Evolutionary conservation across 2,888 invertebrate species (phyloP).

Genomic region (Agrotis clavis): DNA sequence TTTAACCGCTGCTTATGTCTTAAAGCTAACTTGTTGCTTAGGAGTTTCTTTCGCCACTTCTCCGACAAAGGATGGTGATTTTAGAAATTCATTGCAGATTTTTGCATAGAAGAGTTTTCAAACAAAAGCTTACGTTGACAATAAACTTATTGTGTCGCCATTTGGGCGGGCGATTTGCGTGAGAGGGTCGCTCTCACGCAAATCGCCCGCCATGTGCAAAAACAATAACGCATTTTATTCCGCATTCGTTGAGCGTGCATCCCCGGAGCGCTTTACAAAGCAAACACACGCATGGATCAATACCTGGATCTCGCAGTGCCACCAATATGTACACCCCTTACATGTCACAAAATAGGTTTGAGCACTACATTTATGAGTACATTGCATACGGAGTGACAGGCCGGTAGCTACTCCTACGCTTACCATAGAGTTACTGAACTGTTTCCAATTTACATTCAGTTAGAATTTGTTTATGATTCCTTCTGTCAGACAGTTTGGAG

Average conservation of each 20-base stretch:
- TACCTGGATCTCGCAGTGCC: background rate
- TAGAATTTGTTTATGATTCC: conserved; percentile 16
- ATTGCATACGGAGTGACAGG: conserved; percentile 53
- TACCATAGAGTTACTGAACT: conserved; percentile 44
- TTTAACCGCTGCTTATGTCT: background rate
- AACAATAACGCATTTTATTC: background rate
- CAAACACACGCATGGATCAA: conserved; percentile 3
- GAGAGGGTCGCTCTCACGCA: background rate
- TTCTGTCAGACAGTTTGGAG: conserved; percentile 4
- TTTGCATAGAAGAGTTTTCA: background rate
- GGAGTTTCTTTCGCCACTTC: background rate
- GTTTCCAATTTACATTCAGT: conserved; percentile 38
- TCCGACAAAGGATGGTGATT: background rate
- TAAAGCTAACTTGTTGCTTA: background rate
- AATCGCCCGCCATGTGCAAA: conserved; percentile 5
- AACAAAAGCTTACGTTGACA: conserved; percentile 15
- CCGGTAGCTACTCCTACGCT: conserved; percentile 56
- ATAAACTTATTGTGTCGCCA: background rate
- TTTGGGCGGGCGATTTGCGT: no score
- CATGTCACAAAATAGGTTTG: conserved; percentile 32
- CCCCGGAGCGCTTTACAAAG: conserved; percentile 16
- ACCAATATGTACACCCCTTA: conserved; percentile 22
- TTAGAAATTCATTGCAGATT: background rate
- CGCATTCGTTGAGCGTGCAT: background rate
- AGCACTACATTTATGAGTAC: conserved; percentile 44